phyloP scores from a whole-genome alignment of 1,140 invertebrate species.

The Pararge aegeria region DNA sequence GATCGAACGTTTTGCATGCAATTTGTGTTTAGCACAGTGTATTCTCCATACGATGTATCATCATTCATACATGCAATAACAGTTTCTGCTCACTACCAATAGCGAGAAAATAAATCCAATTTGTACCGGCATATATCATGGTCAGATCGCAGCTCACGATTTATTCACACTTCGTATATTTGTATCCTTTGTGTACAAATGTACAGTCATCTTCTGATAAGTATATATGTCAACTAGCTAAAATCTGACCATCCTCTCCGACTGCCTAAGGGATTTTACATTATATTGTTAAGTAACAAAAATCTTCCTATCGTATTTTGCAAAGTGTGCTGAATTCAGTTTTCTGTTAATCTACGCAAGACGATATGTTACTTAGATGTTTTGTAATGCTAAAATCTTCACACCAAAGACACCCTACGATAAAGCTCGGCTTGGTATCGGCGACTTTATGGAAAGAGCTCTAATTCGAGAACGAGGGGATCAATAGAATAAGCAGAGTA shows the following conservation, averaged over 20 bases:
- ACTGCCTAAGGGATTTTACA: too few relatives aligned
- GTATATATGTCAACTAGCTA: not conserved
- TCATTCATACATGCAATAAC: conserved; percentile 75
- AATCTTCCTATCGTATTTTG: too few relatives aligned
- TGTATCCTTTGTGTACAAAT: conserved; percentile 15
- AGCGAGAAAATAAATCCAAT: conserved; percentile 74
- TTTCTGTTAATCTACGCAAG: too few relatives aligned
- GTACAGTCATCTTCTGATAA: not conserved
- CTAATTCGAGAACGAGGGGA: too few relatives aligned
- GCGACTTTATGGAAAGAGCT: too few relatives aligned
- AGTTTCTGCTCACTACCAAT: conserved; percentile 68
- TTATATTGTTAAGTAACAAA: too few relatives aligned
- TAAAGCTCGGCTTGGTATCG: too few relatives aligned
- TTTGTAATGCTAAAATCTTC: too few relatives aligned
- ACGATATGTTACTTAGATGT: too few relatives aligned
- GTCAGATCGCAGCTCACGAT: conserved; percentile 61
- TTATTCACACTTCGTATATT: conserved; percentile 46
- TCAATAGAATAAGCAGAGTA: too few relatives aligned
- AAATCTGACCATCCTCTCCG: not conserved
- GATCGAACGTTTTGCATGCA: conserved; percentile 48
- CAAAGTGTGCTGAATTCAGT: too few relatives aligned
- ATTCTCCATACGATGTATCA: conserved; percentile 73
- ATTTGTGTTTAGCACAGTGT: conserved; percentile 58
- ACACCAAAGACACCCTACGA: too few relatives aligned
- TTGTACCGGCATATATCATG: conserved; percentile 74